These are phyloP conservation scores for Syrphus vitripennis DNA, from an alignment of 2,888 invertebrate genomes.

Conservation along the genomic window DNA sequence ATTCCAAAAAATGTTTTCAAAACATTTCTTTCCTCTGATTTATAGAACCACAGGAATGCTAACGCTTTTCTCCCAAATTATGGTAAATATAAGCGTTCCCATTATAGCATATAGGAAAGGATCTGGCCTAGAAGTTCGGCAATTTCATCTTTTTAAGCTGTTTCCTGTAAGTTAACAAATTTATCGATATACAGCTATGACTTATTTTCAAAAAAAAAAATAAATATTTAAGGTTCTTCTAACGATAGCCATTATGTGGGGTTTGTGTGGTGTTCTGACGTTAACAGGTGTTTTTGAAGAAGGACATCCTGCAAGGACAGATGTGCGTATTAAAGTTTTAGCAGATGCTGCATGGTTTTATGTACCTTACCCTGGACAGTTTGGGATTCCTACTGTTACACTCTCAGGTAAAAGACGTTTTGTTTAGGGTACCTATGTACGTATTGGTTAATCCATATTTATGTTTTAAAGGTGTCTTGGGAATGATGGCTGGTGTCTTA, in stretches of 20 bases:
- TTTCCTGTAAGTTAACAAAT: conserved; percentile 85
- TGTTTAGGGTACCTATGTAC: background rate
- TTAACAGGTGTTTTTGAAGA: conserved; percentile 84
- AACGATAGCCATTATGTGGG: conserved; percentile 90
- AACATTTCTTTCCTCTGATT: conserved; percentile 71
- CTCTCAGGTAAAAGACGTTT: conserved; percentile 78
- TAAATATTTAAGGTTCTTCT: conserved; percentile 84
- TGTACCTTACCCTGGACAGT: conserved; percentile 91
- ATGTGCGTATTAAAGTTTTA: conserved; percentile 87
- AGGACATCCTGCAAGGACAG: conserved; percentile 88
- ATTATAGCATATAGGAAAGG: conserved; percentile 83
- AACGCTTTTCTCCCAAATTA: conserved; percentile 90
- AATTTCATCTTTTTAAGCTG: conserved; percentile 89
- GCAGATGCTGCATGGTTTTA: conserved; percentile 90
- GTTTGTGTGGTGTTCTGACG: conserved; percentile 87
- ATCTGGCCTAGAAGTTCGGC: conserved; percentile 83
- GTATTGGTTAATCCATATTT: background rate
- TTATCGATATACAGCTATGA: background rate
- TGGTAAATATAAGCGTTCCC: conserved; percentile 86
- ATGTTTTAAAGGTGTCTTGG: conserved; percentile 84
- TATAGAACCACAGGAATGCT: conserved; percentile 88
- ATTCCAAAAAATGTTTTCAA: background rate
- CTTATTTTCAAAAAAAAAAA: background rate
- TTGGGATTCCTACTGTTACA: conserved; percentile 88
- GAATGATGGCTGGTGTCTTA: conserved; percentile 89